Percentiles rank a stretch among this genome's conserved stretches.
These are phyloP conservation scores for Cyprinus carpio DNA, from an alignment of 2,113 vertebrate species.

Conservation along the genomic window DNA sequence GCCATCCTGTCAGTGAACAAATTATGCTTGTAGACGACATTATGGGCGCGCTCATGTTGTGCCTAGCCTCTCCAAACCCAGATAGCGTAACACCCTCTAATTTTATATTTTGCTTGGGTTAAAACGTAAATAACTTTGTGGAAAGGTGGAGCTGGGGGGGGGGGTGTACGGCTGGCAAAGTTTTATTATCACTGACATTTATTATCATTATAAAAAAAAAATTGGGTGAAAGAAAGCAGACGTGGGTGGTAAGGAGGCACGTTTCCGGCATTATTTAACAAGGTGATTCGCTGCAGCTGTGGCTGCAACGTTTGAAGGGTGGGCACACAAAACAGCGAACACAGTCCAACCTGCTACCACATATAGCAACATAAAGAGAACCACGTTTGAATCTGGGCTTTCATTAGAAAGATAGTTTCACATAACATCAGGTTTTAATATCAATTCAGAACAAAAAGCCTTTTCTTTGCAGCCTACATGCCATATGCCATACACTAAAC, in stretches of 20 bases:
- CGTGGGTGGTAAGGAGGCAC: slow-evolving; percentile 34
- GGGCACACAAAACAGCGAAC: slow-evolving; percentile 10
- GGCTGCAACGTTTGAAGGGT: slow-evolving; percentile 22
- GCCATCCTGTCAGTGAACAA: background rate
- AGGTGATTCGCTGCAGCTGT: slow-evolving; percentile 19
- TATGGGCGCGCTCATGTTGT: background rate
- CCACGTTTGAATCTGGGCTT: background rate
- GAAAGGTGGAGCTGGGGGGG: slow-evolving; percentile 1
- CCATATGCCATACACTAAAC: background rate
- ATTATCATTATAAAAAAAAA: slow-evolving; percentile 34
- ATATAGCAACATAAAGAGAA: background rate
- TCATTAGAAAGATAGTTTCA: background rate
- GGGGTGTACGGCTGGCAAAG: background rate
- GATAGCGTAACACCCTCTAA: slow-evolving; percentile 33
- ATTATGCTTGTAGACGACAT: slow-evolving; percentile 1
- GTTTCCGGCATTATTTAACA: slow-evolving; percentile 36
- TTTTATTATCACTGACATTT: slow-evolving; percentile 40
- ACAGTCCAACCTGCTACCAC: slow-evolving; percentile 15
- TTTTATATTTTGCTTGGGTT: slow-evolving; percentile 42
- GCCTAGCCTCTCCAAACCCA: slow-evolving; percentile 1
- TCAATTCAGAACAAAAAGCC: background rate
- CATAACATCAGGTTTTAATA: background rate
- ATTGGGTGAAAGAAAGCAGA: slow-evolving; percentile 41
- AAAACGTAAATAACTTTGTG: slow-evolving; percentile 20
- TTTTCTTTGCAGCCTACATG: background rate